Percentiles rank a stretch among this genome's conserved stretches.
These are phyloP conservation scores for Agriopis marginaria DNA, from an alignment of 2,888 invertebrate species.

Conservation along the genomic window DNA sequence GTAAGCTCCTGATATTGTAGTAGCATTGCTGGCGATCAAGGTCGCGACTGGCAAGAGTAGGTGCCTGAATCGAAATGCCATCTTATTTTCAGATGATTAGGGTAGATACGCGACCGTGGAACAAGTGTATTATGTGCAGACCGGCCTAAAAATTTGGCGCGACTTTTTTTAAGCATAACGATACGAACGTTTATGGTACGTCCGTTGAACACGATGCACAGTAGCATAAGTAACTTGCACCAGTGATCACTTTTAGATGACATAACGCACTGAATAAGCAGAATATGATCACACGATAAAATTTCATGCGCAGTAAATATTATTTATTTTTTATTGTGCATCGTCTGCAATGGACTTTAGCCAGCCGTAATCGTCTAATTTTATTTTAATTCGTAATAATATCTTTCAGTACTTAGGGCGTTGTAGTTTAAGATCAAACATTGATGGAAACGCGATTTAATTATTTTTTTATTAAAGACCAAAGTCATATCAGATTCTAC, in stretches of 20 bases:
- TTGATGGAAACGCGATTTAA: not conserved
- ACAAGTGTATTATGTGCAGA: not conserved
- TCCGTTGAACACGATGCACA: not conserved
- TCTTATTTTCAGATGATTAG: not conserved
- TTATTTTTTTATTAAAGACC: conserved; percentile 9
- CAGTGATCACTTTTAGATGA: not conserved
- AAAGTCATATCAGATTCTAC: conserved; percentile 18
- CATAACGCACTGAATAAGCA: not conserved
- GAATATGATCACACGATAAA: not conserved
- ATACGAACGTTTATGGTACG: not conserved
- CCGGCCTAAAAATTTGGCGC: not conserved
- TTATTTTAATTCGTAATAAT: not conserved
- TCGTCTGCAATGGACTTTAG: not conserved
- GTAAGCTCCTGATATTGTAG: not conserved
- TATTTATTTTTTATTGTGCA: not conserved
- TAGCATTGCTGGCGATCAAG: not conserved
- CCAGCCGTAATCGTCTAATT: not conserved
- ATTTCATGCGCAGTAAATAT: not conserved
- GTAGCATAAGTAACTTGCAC: not conserved
- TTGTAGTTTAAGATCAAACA: not conserved
- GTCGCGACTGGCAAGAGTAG: too few species aligned
- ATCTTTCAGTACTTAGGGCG: not conserved
- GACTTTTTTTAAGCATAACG: too few species aligned
- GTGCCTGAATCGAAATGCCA: not conserved
- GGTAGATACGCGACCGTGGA: not conserved